Conservation (phyloP, 1,140 invertebrate genomes). For the Ceratitis capitata region DNA sequence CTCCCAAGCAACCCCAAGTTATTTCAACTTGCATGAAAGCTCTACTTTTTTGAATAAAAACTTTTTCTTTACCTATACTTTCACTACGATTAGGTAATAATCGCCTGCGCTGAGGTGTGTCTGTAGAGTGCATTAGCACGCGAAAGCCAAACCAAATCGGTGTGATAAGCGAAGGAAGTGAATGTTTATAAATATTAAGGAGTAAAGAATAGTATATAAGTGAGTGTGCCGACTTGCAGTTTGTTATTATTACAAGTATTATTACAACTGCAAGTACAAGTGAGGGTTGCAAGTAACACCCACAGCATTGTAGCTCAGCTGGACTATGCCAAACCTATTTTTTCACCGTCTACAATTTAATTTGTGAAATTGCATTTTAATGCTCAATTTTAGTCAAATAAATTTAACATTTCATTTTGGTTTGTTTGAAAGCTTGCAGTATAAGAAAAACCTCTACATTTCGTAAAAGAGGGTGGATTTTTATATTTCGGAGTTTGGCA, state of each 20-base stretch:
- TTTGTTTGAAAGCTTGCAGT: not conserved
- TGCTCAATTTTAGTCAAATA: not conserved
- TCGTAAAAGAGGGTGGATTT: too few relatives aligned
- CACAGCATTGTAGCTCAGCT: not conserved
- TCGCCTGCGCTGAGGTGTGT: not conserved
- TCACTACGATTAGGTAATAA: not conserved
- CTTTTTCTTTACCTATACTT: too few relatives aligned
- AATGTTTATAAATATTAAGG: not conserved
- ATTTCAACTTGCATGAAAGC: not conserved
- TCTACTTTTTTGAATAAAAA: too few relatives aligned
- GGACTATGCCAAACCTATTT: constrained; percentile 1
- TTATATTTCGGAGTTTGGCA: too few relatives aligned
- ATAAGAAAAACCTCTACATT: too few relatives aligned
- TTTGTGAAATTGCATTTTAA: not conserved
- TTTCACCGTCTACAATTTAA: not conserved
- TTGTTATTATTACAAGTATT: not conserved
- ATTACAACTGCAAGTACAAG: not conserved
- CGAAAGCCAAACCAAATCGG: not conserved
- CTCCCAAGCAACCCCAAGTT: not conserved
- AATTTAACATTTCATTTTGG: not conserved
- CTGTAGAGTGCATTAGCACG: not conserved
- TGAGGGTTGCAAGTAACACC: not conserved
- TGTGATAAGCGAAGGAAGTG: not conserved
- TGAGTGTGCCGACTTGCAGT: not conserved
- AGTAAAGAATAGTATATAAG: not conserved